phyloP scores from a whole-genome alignment of 2,113 vertebrate genomes.

The Arothron firmamentum region DNA sequence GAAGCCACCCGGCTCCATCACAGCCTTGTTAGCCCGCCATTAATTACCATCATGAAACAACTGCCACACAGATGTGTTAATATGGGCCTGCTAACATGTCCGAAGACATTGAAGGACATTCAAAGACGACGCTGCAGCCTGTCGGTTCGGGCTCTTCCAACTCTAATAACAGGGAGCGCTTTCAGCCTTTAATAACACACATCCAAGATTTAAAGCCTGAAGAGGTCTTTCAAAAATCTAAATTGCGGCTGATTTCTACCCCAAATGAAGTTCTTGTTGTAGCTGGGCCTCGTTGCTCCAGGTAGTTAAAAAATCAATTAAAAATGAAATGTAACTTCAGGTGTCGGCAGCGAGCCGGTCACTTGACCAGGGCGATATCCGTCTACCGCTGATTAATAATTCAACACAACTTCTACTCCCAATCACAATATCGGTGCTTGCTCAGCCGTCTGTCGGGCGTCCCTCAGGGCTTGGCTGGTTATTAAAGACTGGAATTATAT shows the following conservation, averaged over 20 bases:
- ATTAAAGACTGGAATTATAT: constrained; percentile 93
- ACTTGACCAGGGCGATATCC: constrained; percentile 40
- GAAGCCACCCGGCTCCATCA: constrained; percentile 46
- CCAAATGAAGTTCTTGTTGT: background rate
- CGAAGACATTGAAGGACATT: too few relatives aligned
- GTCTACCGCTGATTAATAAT: constrained; percentile 70
- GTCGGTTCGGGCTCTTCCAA: too few relatives aligned
- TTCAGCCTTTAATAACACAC: too few relatives aligned
- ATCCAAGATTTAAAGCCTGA: too few relatives aligned
- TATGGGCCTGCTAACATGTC: constrained; percentile 15
- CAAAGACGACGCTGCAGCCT: too few relatives aligned
- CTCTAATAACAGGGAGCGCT: too few relatives aligned
- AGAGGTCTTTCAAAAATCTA: too few relatives aligned
- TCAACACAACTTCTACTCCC: constrained; percentile 75
- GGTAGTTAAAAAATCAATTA: constrained; percentile 2
- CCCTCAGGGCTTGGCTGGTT: constrained; percentile 82
- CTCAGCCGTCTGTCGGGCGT: constrained; percentile 80
- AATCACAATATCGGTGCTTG: constrained; percentile 79
- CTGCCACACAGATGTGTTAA: constrained; percentile 68
- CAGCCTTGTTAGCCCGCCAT: constrained; percentile 41
- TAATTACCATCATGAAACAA: constrained; percentile 50
- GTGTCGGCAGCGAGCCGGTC: constrained; percentile 36
- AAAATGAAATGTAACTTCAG: constrained; percentile 22
- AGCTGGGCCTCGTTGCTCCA: background rate
- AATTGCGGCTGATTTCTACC: too few relatives aligned